A percentile compares a stretch with the other conserved stretches of the same genome.
Conservation (phyloP, 1,140 invertebrate species). For the Stenopsyche tienmushanensis region DNA sequence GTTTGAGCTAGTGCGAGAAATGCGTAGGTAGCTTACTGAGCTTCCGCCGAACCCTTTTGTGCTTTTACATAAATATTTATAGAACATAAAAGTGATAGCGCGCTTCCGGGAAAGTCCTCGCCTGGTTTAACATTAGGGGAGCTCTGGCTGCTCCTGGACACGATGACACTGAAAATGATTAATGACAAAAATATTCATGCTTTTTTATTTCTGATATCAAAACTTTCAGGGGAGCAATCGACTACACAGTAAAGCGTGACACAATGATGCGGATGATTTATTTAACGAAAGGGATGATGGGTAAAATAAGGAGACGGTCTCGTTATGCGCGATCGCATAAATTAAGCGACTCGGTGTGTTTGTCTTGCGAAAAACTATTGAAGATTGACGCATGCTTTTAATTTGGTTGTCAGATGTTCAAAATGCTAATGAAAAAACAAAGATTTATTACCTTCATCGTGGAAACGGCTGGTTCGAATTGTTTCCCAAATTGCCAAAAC, state of each 20-base stretch:
- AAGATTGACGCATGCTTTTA: neutral
- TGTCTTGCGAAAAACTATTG: neutral
- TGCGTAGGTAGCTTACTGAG: too few species aligned
- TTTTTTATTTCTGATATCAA: too few species aligned
- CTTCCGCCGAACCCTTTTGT: neutral
- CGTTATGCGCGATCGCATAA: neutral
- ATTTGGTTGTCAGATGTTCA: neutral
- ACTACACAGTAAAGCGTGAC: too few species aligned
- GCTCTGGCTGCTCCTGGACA: too few species aligned
- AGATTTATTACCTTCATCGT: neutral
- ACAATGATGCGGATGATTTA: too few species aligned
- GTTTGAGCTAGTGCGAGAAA: too few species aligned
- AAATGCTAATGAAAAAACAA: neutral
- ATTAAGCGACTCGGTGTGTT: constrained; percentile 8
- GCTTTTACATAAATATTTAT: constrained; percentile 16
- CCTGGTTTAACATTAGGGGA: too few species aligned
- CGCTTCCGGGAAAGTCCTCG: neutral
- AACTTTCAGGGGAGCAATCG: too few species aligned
- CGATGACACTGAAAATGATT: too few species aligned
- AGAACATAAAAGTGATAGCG: constrained; percentile 5
- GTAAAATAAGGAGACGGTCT: too few species aligned
- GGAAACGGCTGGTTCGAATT: neutral
- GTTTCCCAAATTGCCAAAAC: neutral
- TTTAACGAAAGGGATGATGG: too few species aligned
- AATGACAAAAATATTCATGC: too few species aligned